phyloP scores from a whole-genome alignment of 64 coral and sea anemone species.

The Catalaphyllia jardinei region DNA sequence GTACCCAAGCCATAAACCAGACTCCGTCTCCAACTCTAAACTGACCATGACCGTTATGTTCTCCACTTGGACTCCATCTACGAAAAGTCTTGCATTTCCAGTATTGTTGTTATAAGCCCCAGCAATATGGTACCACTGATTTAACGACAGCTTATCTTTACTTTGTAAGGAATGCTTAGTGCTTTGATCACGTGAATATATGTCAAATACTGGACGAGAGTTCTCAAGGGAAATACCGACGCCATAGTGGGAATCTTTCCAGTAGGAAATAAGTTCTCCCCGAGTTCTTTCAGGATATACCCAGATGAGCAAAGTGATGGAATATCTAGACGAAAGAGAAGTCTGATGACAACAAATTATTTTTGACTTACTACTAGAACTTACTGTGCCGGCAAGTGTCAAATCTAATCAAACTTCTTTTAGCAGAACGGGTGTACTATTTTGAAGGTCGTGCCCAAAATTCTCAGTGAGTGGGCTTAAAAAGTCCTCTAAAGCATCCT shows the following conservation, averaged over 20 bases:
- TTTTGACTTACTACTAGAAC: background rate
- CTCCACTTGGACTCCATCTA: background rate
- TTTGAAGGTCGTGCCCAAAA: no score
- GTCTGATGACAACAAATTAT: background rate
- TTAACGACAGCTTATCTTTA: background rate
- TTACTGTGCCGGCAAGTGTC: background rate
- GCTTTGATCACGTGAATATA: conserved; percentile 3
- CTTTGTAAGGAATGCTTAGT: background rate
- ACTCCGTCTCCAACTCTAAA: conserved; percentile 7
- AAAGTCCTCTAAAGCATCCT: no score
- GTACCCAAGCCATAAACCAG: conserved; percentile 28
- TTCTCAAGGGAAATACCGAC: background rate
- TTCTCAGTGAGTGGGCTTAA: no score
- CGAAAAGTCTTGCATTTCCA: background rate
- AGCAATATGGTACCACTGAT: conserved; percentile 10
- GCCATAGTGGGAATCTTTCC: conserved; percentile 21
- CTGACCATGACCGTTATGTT: background rate
- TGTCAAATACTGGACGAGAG: conserved; percentile 9
- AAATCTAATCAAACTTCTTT: background rate
- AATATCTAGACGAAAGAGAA: conserved; percentile 9
- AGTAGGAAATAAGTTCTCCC: conserved; percentile 31
- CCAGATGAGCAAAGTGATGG: conserved; percentile 17
- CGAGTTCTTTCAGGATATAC: background rate
- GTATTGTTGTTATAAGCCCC: background rate
- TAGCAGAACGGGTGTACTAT: no score